These are phyloP conservation scores for Pseudoips prasinana DNA, from an alignment of 2,888 invertebrate genomes.

Conservation along the genomic window DNA sequence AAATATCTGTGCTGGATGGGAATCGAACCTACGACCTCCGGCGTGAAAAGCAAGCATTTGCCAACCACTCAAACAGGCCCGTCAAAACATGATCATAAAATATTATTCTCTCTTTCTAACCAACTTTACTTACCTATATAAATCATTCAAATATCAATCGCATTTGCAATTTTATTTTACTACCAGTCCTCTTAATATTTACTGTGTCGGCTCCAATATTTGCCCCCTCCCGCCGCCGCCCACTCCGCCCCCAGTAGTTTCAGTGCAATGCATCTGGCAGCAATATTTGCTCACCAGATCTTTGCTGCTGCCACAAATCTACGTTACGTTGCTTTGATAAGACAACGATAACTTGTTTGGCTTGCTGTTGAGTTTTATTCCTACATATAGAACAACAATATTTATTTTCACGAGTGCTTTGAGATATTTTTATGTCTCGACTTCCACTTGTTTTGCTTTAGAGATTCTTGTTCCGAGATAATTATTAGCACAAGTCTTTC, in stretches of 20 bases:
- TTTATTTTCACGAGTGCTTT: constrained; percentile 1
- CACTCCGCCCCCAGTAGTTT: constrained; percentile 32
- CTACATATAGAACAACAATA: constrained; percentile 23
- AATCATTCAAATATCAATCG: too few species aligned
- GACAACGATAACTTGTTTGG: constrained; percentile 25
- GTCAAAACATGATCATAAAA: too few species aligned
- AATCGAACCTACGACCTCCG: too few species aligned
- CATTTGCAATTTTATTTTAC: not conserved
- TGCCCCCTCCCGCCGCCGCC: constrained; percentile 8
- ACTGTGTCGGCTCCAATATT: constrained; percentile 18
- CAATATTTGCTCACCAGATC: constrained; percentile 39
- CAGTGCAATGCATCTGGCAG: constrained; percentile 37
- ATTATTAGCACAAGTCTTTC: too few species aligned
- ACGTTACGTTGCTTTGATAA: constrained; percentile 28
- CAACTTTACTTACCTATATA: too few species aligned
- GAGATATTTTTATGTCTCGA: too few species aligned
- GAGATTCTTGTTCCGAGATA: too few species aligned
- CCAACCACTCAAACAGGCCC: too few species aligned
- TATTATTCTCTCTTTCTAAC: too few species aligned
- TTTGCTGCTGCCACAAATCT: constrained; percentile 23
- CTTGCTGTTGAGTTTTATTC: constrained; percentile 20
- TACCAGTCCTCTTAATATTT: constrained; percentile 13
- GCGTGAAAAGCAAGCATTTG: too few species aligned
- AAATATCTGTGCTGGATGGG: too few species aligned
- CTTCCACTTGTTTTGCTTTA: too few species aligned